Base-by-base conservation (phyloP, 2,888 invertebrate species). In the Hybos culiciformis region DNA sequence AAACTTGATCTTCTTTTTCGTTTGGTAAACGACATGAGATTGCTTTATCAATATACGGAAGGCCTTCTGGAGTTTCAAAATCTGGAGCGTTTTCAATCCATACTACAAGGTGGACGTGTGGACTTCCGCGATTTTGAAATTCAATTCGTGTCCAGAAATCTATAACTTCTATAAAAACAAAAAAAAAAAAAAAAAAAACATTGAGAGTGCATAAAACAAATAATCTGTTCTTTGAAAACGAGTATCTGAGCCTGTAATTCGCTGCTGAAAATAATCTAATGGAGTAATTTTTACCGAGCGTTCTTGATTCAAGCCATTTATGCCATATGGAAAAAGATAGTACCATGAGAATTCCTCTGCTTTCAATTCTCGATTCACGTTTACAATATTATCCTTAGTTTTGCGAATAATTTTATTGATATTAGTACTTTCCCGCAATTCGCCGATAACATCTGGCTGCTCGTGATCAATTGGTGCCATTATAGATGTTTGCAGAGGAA, bases 41-140 rank as follows among this genome's bases (percentile, higher is more conserved):
- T 6, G 42, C 44, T 20, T 34, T 15, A 39, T 50, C 45, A 19
- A 48, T 37, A 12, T 12, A n/a, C 9, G 8, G 34, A 21, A 44
- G 29, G 24, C 43, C 54, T 50, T 44, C 47, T 40, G 11, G 19
- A 37, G 26, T n/a, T n/a, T n/a, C n/a, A n/a, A n/a, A n/a, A n/a
- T n/a, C n/a, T n/a, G n/a, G n/a, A 18, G 29, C 8, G 15, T 31
- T 31, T 18, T 26, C 20, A 12, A 31, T 37, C 42, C 32, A 42
- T n/a, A 42, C 8, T 3, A 24, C 18, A 20, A 42, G 17, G 15
- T 38, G 42, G 29, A 37, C 37, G 37, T 37, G 29, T 20, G 31
- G 37, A 18, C 24, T 24, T 3, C 36, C 37, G 9, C 37, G 42
- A 37, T 42, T 42, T 19, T 42, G 37, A 18, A 37, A 42, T 20